Evolutionary conservation across 2,113 vertebrate species (phyloP).

Genomic region (Barbus barbus): DNA sequence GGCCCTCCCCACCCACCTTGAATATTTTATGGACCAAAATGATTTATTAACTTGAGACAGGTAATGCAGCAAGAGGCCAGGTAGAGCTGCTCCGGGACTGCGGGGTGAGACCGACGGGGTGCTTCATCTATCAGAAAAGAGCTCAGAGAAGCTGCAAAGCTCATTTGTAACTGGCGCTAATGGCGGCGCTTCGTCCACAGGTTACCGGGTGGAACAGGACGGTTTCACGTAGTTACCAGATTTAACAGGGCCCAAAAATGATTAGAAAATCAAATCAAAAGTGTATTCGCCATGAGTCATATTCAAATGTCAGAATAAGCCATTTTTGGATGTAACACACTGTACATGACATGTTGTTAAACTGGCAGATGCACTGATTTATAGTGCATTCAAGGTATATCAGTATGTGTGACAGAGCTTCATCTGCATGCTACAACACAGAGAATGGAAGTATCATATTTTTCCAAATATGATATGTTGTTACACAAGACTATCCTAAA

Average conservation of each 20-base stretch:
- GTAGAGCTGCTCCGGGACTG: conserved; percentile 70
- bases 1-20: conserved; percentile 71
- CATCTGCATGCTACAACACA: neutral
- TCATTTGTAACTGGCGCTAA: conserved; percentile 15
- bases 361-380: too few relatives aligned
- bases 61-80: conserved; percentile 75
- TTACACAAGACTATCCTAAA: neutral
- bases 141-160: neutral
- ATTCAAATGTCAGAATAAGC: too few relatives aligned
- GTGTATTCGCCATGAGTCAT: too few relatives aligned
- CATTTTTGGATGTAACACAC: too few relatives aligned
- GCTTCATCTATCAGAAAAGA: conserved; percentile 36
- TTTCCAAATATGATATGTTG: neutral
- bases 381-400: neutral
- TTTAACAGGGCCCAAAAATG: too few relatives aligned
- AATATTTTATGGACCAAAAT: conserved; percentile 92
- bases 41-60: conserved; percentile 90
- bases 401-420: neutral
- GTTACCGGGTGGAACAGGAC: too few relatives aligned
- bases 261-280: too few relatives aligned
- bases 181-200: too few relatives aligned
- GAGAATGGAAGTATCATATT: neutral
- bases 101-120: conserved; percentile 63
- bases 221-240: too few relatives aligned
- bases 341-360: neutral